A percentile compares a stretch with the other conserved stretches of the same genome.
Evolutionary conservation across 2,113 vertebrate genomes (phyloP).

Genomic region (Heterotilapia buettikoferi): DNA sequence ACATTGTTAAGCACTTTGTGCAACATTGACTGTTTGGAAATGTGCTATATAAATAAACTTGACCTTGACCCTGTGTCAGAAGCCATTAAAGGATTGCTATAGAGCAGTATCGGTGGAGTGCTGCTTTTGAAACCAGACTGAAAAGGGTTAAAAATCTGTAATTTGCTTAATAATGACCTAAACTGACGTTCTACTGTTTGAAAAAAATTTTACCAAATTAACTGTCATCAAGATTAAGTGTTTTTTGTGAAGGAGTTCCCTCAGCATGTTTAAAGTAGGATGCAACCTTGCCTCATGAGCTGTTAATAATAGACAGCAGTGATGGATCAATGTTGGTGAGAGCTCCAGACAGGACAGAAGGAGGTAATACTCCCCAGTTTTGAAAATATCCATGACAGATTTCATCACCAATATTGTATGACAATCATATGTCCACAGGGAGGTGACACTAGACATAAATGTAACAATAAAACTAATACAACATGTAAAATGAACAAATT

Average conservation of each 20-base stretch:
- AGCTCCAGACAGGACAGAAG: not conserved
- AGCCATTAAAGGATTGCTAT: not conserved
- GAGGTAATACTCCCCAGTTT: not conserved
- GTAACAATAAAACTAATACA: not conserved
- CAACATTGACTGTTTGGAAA: not conserved
- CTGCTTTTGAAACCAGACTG: not conserved
- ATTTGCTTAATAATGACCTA: not conserved
- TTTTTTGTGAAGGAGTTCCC: not conserved
- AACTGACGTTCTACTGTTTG: not conserved
- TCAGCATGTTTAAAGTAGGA: not conserved
- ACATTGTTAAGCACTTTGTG: not conserved
- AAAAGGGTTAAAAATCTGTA: not conserved
- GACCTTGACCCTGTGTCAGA: not conserved
- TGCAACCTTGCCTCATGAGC: not conserved
- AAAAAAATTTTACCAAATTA: not conserved
- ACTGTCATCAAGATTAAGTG: not conserved
- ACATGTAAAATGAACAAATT: not conserved
- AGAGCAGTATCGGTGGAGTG: not conserved
- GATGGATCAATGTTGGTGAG: not conserved
- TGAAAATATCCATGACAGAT: not conserved
- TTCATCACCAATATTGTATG: not conserved
- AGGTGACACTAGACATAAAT: not conserved
- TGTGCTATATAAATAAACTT: not conserved
- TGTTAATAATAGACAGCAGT: not conserved
- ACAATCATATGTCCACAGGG: not conserved